Conservation (phyloP, 2,797 vertebrate species). For the Lithobates sylvaticus region DNA sequence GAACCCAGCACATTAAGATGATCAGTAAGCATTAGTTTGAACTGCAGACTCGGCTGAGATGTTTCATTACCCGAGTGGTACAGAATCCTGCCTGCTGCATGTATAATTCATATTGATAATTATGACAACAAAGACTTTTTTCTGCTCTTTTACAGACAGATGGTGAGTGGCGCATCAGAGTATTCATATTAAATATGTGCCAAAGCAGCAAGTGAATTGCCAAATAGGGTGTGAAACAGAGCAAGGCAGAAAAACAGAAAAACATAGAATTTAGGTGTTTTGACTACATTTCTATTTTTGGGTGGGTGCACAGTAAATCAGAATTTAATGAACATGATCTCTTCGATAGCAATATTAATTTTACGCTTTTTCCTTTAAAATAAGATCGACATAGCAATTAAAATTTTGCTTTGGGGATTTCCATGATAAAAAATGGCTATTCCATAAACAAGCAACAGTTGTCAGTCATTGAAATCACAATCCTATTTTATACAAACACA, state of each 20-base stretch:
- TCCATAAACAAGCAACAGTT: background rate
- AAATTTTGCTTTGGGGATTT: background rate
- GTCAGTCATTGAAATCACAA: too few relatives aligned
- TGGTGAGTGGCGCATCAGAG: constrained; percentile 62
- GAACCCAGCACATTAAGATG: constrained; percentile 38
- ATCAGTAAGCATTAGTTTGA: constrained; percentile 51
- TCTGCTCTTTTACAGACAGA: constrained; percentile 63
- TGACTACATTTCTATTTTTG: constrained; percentile 53
- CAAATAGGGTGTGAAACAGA: constrained; percentile 63
- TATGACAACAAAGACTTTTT: constrained; percentile 62
- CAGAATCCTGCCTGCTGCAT: constrained; percentile 54
- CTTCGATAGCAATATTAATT: constrained; percentile 14
- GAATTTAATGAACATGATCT: constrained; percentile 41
- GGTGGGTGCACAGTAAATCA: constrained; percentile 44
- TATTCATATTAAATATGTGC: constrained; percentile 61
- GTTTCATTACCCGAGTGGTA: constrained; percentile 52
- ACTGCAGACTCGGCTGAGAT: constrained; percentile 57
- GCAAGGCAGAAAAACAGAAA: constrained; percentile 54
- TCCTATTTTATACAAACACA: too few relatives aligned
- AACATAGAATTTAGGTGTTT: constrained; percentile 42
- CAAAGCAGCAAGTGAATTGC: constrained; percentile 58
- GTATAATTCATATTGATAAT: constrained; percentile 63
- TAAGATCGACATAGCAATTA: background rate
- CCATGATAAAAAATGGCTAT: background rate
- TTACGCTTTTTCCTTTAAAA: constrained; percentile 3